Conservation (phyloP, 2,888 invertebrate genomes). For the Hemicrepidius hirtus region DNA sequence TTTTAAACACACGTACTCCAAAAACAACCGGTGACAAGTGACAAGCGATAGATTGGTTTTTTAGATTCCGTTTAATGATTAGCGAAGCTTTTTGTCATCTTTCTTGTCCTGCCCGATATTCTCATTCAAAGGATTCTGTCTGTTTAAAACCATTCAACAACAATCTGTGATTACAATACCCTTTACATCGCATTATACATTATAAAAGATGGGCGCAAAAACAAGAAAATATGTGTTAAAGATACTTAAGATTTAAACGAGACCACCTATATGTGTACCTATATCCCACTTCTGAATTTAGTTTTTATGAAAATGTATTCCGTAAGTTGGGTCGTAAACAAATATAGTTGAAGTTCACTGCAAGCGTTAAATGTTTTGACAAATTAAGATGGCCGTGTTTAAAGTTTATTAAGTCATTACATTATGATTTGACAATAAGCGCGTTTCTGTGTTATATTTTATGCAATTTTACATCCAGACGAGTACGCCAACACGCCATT, state of each 20-base stretch:
- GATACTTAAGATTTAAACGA: not conserved
- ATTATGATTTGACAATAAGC: conserved; percentile 28
- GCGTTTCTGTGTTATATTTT: conserved; percentile 42
- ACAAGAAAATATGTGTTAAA: not conserved
- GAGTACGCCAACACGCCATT: conserved; percentile 42
- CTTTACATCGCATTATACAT: conserved; percentile 25
- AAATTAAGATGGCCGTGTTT: conserved; percentile 1
- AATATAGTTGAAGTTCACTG: too few relatives aligned
- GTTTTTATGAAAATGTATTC: too few relatives aligned
- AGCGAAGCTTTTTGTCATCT: conserved; percentile 48
- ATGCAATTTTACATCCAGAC: conserved; percentile 38
- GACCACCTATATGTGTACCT: too few relatives aligned
- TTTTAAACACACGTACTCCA: conserved; percentile 66
- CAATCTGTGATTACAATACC: conserved; percentile 19
- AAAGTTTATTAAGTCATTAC: conserved; percentile 30
- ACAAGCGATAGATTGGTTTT: conserved; percentile 70
- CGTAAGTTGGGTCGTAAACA: too few relatives aligned
- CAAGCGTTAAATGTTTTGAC: not conserved
- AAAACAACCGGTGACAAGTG: conserved; percentile 69
- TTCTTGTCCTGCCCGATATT: conserved; percentile 39
- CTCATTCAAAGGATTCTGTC: conserved; percentile 28
- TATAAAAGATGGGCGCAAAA: conserved; percentile 12
- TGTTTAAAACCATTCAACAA: conserved; percentile 31
- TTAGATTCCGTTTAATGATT: conserved; percentile 66
- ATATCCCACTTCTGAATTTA: too few relatives aligned